Evolutionary conservation across 2,888 invertebrate genomes (phyloP).

Genomic region (Pyrrhosoma nymphula): DNA sequence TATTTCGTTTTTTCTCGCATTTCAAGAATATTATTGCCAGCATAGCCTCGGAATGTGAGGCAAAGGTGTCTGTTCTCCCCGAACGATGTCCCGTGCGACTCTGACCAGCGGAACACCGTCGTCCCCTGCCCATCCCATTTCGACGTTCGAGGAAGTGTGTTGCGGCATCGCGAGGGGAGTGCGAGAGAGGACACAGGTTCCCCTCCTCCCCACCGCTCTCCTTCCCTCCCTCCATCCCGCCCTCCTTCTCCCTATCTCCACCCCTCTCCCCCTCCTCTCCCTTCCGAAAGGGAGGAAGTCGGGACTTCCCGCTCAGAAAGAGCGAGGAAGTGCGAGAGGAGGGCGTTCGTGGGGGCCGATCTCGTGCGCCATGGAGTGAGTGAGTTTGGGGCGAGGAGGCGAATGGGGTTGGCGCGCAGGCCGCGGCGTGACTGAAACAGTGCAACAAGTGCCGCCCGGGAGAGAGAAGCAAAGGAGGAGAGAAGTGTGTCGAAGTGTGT

Average conservation of each 20-base stretch:
- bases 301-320: background rate
- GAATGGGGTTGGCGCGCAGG: background rate
- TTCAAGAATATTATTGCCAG: no score
- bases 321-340: slow-evolving; percentile 13
- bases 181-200: background rate
- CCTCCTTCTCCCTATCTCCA: background rate
- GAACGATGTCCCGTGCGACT: no score
- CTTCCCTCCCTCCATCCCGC: background rate
- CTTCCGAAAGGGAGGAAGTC: background rate
- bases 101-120: no score
- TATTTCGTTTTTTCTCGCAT: no score
- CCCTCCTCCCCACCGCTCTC: background rate
- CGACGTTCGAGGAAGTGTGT: background rate
- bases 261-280: background rate
- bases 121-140: background rate
- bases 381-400: background rate
- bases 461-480: background rate
- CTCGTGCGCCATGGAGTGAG: background rate
- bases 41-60: no score
- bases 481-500: background rate
- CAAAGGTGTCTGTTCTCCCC: no score
- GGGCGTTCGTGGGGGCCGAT: background rate
- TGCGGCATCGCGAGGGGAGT: background rate
- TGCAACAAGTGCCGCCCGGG: slow-evolving; percentile 18
- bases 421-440: slow-evolving; percentile 23